These are phyloP conservation scores for Panthera uncia DNA, from an alignment of 2,113 vertebrate genomes.

Conservation along the genomic window DNA sequence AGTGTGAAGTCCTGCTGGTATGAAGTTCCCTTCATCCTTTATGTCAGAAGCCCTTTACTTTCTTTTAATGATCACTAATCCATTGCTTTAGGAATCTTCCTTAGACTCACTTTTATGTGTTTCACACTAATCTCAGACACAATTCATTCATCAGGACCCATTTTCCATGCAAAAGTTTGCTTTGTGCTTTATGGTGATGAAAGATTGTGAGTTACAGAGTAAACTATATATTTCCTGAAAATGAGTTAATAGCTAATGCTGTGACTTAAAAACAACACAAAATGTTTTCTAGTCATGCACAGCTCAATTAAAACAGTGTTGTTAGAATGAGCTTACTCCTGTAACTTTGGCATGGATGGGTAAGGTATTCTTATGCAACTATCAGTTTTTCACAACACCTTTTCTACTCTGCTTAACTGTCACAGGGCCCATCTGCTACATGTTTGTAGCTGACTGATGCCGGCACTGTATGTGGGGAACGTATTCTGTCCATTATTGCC, in stretches of 20 bases:
- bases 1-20: neutral
- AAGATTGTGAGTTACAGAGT: neutral
- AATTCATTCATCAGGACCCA: neutral
- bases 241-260: neutral
- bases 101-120: neutral
- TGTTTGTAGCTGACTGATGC: neutral
- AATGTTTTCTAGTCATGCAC: neutral
- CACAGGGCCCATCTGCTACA: neutral
- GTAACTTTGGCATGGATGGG: neutral
- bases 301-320: neutral
- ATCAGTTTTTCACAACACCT: neutral
- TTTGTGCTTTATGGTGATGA: neutral
- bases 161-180: neutral
- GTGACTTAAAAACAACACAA: neutral
- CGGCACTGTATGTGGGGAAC: fast-evolving
- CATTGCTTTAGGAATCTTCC: neutral
- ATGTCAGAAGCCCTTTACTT: neutral
- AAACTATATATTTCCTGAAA: neutral
- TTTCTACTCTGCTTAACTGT: neutral
- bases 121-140: neutral
- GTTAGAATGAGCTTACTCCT: neutral
- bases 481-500: neutral
- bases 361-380: neutral
- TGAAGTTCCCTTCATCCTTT: neutral
- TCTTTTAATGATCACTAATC: neutral